phyloP scores from a whole-genome alignment of 2,797 vertebrate genomes.

The Neoniphon sammara region DNA sequence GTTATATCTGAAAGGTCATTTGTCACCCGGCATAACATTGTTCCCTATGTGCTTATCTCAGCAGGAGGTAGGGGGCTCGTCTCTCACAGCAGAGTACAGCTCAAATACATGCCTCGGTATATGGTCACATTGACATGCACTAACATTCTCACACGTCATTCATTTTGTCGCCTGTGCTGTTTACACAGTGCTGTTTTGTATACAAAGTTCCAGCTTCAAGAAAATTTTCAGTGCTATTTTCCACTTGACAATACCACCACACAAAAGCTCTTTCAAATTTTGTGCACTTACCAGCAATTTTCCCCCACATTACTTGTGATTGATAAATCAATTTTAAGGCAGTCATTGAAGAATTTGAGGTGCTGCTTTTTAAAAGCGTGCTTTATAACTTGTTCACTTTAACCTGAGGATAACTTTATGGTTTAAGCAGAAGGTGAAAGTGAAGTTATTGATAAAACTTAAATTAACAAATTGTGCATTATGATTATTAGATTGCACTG shows the following conservation, averaged over 20 bases:
- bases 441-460: conserved; percentile 37
- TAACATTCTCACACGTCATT: conserved; percentile 4
- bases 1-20: conserved; percentile 32
- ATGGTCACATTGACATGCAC: conserved; percentile 13
- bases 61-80: conserved; percentile 26
- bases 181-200: background rate
- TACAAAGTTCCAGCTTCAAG: conserved; percentile 4
- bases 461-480: conserved; percentile 32
- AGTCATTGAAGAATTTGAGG: conserved; percentile 42
- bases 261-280: background rate
- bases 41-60: conserved; percentile 12
- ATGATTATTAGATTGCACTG: conserved; percentile 23
- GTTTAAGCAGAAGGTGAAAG: conserved; percentile 48
- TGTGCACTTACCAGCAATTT: background rate
- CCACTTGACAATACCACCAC: background rate
- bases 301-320: conserved; percentile 12
- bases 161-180: conserved; percentile 3
- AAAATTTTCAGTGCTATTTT: conserved; percentile 8
- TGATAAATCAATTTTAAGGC: conserved; percentile 41
- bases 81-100: conserved; percentile 24
- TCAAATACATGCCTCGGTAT: conserved; percentile 30
- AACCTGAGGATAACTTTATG: conserved; percentile 41
- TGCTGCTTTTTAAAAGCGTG: conserved; percentile 24
- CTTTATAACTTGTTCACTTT: conserved; percentile 28
- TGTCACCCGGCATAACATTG: conserved; percentile 21